These are phyloP conservation scores for Vulpes vulpes DNA, from an alignment of 2,113 vertebrate genomes.

Conservation along the genomic window DNA sequence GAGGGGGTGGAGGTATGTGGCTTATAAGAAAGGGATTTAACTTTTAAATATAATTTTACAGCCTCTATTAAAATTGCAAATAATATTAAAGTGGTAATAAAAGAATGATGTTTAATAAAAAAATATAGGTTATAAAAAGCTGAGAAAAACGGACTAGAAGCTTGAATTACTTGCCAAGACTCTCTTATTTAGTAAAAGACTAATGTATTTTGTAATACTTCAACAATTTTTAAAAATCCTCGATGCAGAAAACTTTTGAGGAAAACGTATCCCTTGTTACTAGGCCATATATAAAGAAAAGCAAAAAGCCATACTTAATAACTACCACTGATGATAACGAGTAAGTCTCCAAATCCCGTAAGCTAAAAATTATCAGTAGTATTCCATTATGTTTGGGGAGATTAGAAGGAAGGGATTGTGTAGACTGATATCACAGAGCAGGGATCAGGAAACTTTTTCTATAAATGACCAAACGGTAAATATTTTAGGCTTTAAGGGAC, in stretches of 20 bases:
- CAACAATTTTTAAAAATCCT: background rate
- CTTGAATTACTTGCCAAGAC: slow-evolving; percentile 29
- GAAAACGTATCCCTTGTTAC: background rate
- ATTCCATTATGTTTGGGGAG: background rate
- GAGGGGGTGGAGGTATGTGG: background rate
- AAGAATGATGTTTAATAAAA: slow-evolving; percentile 31
- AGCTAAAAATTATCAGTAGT: background rate
- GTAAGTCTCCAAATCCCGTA: background rate
- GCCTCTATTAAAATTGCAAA: slow-evolving; percentile 59
- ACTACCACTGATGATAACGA: background rate
- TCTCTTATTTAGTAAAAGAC: background rate
- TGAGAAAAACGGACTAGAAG: slow-evolving; percentile 10
- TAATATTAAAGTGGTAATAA: slow-evolving; percentile 26
- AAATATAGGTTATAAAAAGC: slow-evolving; percentile 26
- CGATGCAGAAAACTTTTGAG: background rate
- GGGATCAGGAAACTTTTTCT: background rate
- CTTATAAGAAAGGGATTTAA: slow-evolving; percentile 56
- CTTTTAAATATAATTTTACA: slow-evolving; percentile 65
- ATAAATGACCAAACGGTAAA: background rate
- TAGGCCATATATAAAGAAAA: background rate
- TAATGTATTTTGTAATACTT: background rate
- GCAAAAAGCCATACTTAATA: background rate
- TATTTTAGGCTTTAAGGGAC: background rate
- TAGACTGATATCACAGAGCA: background rate
- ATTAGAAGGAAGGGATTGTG: background rate